Evolutionary conservation across 2,797 vertebrate genomes (phyloP), one percentile per base, ranked within the genome.

Genomic region (Alectoris magna): DNA sequence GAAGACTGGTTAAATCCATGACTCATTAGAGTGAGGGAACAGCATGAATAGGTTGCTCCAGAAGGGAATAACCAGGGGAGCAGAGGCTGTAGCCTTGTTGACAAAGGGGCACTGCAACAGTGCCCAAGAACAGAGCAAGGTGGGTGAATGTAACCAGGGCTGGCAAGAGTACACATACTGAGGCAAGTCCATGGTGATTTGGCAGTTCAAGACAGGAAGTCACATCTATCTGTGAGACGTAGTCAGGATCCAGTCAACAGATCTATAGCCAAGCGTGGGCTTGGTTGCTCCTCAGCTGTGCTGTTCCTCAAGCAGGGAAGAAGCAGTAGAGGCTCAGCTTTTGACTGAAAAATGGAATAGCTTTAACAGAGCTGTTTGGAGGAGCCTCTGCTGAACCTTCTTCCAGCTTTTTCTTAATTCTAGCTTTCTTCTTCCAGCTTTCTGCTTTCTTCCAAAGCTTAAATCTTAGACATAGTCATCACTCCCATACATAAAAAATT

Each of bases 261-360:
- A 13, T 63, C 34, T 11, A 1, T 46, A 29, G 60, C 41, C 31
- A 53, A 24, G 13, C 34, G 10, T 0, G 4, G 3, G 53, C 36
- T 66, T 71, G 11, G 34, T 19, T 59, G 26, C n/a, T 69, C 18
- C 41, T 44, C 49, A 58, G 8, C n/a, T 58, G 43, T 29, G 4
- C 17, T 48, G 26, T 59, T 74, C 69, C 56, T 88, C 38, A 36
- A 41, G n/a, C 16, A 48, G 34, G 44, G 22, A 53, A 49, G 29
- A 49, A n/a, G 34, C n/a, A 12, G 23, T 12, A 51, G 24, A n/a
- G 13, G 41, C 58, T 38, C 24, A 46, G 14, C n/a, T 59, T 74
- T 31, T 67, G 39, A 48, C 41, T 62, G 36, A 56, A 77, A 83
- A 48, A 19, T 31, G 55, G n/a, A 31, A n/a, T 63, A 41, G 34